phyloP scores from a whole-genome alignment of 2,888 invertebrate species.

The Cantharis nigra region DNA sequence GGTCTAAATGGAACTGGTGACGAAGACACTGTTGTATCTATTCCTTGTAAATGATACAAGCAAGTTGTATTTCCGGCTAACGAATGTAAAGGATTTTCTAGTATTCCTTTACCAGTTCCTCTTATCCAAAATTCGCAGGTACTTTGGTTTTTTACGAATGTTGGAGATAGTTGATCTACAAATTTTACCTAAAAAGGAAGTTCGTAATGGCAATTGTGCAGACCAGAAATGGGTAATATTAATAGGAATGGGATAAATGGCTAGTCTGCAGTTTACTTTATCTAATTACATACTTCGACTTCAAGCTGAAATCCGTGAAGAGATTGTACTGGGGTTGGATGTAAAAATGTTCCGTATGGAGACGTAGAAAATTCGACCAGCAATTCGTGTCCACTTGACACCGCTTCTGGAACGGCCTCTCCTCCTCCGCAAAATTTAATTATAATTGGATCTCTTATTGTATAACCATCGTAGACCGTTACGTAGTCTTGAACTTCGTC shows the following conservation, averaged over 20 bases:
- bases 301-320: conserved; percentile 89
- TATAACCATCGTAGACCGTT: conserved; percentile 86
- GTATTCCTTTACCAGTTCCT: conserved; percentile 76
- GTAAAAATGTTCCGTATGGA: conserved; percentile 85
- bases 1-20: conserved; percentile 62
- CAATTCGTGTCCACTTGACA: conserved; percentile 86
- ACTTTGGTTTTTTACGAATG: conserved; percentile 82
- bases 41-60: conserved; percentile 79
- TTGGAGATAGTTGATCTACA: conserved; percentile 81
- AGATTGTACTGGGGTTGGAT: conserved; percentile 76
- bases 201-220: conserved; percentile 14
- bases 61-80: conserved; percentile 88
- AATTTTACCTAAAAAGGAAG: conserved; percentile 72
- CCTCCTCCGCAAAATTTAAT: conserved; percentile 90
- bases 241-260: conserved; percentile 9
- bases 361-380: conserved; percentile 89
- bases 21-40: conserved; percentile 60
- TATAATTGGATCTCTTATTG: conserved; percentile 84
- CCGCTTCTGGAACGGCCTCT: conserved; percentile 81
- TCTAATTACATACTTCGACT: conserved; percentile 64
- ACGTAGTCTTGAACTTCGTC: conserved; percentile 79
- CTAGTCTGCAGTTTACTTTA: conserved; percentile 10
- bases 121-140: conserved; percentile 86
- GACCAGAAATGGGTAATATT: conserved; percentile 10
- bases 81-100: conserved; percentile 84